Conservation (phyloP, 2,797 vertebrate species). For the Spinus olivaceus region DNA sequence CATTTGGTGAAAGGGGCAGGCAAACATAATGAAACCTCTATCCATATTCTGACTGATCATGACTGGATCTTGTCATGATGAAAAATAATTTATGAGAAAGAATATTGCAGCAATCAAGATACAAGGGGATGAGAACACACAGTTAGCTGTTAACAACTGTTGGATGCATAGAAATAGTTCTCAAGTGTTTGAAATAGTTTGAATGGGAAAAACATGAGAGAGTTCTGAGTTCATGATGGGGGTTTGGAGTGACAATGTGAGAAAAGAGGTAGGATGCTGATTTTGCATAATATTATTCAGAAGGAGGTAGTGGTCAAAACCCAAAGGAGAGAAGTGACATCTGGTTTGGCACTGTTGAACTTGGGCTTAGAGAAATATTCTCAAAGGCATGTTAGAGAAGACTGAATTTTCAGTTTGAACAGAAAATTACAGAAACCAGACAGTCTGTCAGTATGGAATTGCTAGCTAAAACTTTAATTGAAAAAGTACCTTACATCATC, state of each 20-base stretch:
- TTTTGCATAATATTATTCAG: background rate
- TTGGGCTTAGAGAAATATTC: background rate
- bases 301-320: background rate
- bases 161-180: background rate
- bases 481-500: background rate
- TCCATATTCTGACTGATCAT: background rate
- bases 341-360: background rate
- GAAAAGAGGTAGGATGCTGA: background rate
- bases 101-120: background rate
- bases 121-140: background rate
- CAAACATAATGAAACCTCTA: background rate
- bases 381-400: background rate
- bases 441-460: background rate
- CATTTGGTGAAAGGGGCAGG: background rate
- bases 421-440: background rate
- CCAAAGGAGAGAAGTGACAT: background rate
- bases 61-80: background rate
- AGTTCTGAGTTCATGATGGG: background rate
- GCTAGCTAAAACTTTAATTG: background rate
- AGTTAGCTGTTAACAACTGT: background rate
- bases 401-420: background rate
- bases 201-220: background rate
- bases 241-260: background rate
- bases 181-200: background rate
- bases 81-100: background rate